Evolutionary conservation across 2,113 vertebrate species (phyloP).

Genomic region (Perca schrenkii): DNA sequence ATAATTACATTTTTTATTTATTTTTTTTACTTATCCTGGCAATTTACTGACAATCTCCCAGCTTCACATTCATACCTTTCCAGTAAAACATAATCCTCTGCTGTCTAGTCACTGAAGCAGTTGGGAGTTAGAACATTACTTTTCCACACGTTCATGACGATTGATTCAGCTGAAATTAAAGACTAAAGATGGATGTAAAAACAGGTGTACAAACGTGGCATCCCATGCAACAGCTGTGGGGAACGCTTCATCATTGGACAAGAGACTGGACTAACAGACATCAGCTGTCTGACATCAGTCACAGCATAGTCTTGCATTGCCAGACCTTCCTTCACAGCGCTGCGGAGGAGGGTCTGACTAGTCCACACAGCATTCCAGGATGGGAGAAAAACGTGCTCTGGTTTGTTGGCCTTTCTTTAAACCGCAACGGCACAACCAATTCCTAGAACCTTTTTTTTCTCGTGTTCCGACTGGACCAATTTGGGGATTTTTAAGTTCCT

Average conservation of each 20-base stretch:
- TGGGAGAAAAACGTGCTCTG: too few relatives aligned
- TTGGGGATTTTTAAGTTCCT: too few relatives aligned
- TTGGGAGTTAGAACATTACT: background rate
- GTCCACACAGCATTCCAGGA: too few relatives aligned
- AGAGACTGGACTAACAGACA: background rate
- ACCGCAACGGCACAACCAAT: too few relatives aligned
- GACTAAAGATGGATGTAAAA: background rate
- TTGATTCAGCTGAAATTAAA: constrained; percentile 15
- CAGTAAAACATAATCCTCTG: constrained; percentile 31
- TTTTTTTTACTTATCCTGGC: constrained; percentile 2
- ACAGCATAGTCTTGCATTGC: too few relatives aligned
- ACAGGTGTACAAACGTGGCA: background rate
- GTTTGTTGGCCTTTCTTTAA: too few relatives aligned
- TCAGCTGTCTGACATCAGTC: too few relatives aligned
- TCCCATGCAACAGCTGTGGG: constrained; percentile 1
- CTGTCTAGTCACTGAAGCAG: constrained; percentile 25
- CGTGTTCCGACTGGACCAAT: too few relatives aligned
- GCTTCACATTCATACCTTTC: constrained; percentile 7
- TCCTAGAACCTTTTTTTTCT: too few relatives aligned
- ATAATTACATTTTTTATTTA: background rate
- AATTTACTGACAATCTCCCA: constrained; percentile 8
- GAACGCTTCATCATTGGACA: background rate
- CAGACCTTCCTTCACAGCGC: too few relatives aligned
- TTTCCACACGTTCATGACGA: constrained; percentile 29
- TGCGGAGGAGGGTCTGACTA: too few relatives aligned